A percentile compares a stretch with the other conserved stretches of the same genome.
phyloP scores from a whole-genome alignment of 2,113 vertebrate species.

The Chlorodrepanis virens region DNA sequence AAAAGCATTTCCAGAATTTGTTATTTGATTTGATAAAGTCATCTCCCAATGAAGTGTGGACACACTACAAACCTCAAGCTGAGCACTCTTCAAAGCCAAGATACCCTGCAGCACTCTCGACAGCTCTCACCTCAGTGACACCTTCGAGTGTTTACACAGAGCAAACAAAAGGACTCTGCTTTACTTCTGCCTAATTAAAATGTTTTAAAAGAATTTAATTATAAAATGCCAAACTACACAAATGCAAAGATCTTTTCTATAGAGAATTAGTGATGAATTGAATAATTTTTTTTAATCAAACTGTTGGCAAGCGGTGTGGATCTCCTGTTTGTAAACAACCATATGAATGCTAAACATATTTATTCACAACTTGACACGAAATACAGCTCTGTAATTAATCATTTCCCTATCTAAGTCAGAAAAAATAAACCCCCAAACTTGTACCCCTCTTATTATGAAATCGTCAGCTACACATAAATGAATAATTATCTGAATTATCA shows the following conservation, averaged over 20 bases:
- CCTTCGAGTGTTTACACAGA: background rate
- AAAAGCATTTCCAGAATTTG: background rate
- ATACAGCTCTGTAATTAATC: slow-evolving; percentile 75
- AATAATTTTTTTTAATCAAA: slow-evolving; percentile 69
- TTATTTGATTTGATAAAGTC: background rate
- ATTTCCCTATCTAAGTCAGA: slow-evolving; percentile 68
- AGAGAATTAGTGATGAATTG: slow-evolving; percentile 68
- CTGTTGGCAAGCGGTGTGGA: slow-evolving; percentile 60
- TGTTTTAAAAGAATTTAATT: slow-evolving; percentile 71
- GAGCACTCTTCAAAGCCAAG: background rate
- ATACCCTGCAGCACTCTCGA: background rate
- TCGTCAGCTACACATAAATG: slow-evolving; percentile 65
- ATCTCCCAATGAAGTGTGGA: background rate
- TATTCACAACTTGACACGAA: slow-evolving; percentile 76
- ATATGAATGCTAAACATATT: slow-evolving; percentile 72
- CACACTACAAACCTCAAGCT: background rate
- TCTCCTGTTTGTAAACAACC: slow-evolving; percentile 74
- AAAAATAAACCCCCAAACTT: slow-evolving; percentile 60
- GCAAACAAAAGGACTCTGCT: slow-evolving; percentile 33
- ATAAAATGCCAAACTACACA: slow-evolving; percentile 58
- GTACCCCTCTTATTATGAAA: slow-evolving; percentile 40
- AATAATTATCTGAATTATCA: slow-evolving; percentile 78
- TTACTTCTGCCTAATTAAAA: slow-evolving; percentile 71
- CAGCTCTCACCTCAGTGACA: background rate
- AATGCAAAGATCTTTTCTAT: slow-evolving; percentile 69